These are phyloP conservation scores for Ellobius talpinus DNA, from an alignment of 2,113 vertebrate genomes.

Conservation along the genomic window DNA sequence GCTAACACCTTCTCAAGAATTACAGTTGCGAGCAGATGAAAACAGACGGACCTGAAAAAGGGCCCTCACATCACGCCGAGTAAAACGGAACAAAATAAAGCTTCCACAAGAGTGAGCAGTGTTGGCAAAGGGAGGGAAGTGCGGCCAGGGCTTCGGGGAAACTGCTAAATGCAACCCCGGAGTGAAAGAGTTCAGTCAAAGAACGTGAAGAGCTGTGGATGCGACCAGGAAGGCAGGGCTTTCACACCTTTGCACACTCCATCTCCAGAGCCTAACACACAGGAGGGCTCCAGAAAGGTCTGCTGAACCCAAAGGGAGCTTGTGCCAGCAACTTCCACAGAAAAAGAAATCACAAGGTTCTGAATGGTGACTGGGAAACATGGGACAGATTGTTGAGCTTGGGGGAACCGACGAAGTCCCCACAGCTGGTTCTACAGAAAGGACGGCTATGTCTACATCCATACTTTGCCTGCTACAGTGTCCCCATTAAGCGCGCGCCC, in stretches of 20 bases:
- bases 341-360: slow-evolving; percentile 55
- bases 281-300: slow-evolving; percentile 13
- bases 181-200: background rate
- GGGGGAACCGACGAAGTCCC: background rate
- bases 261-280: background rate
- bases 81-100: slow-evolving; percentile 41
- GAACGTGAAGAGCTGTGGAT: background rate
- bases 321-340: slow-evolving; percentile 72
- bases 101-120: slow-evolving; percentile 55
- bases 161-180: background rate
- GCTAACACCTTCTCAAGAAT: slow-evolving; percentile 9
- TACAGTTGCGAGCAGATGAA: slow-evolving; percentile 21
- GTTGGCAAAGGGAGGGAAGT: slow-evolving; percentile 23
- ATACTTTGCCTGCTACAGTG: background rate
- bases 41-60: slow-evolving; percentile 54
- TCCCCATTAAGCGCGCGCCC: slow-evolving; percentile 27
- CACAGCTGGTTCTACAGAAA: background rate
- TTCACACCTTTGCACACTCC: background rate
- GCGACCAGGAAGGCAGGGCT: background rate
- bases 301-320: background rate
- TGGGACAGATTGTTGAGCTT: background rate
- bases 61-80: background rate
- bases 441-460: background rate
- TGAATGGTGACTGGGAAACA: background rate
- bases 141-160: slow-evolving; percentile 53